Evolutionary conservation across 2,113 vertebrate species (phyloP).

Genomic region (Ictalurus punctatus): DNA sequence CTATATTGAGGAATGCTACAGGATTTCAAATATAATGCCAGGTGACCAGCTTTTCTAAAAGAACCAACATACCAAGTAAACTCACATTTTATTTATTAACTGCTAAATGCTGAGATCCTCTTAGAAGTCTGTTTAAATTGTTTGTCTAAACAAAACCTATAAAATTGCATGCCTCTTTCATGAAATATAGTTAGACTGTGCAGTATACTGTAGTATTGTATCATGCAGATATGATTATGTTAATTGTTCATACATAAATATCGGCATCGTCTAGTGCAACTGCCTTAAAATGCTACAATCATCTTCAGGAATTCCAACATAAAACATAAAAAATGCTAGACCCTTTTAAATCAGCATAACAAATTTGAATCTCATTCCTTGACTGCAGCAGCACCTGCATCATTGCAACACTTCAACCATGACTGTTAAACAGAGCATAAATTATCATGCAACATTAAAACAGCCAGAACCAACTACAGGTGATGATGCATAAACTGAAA

Average conservation of each 20-base stretch:
- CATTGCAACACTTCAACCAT: neutral
- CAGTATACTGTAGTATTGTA: neutral
- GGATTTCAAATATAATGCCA: neutral
- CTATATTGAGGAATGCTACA: neutral
- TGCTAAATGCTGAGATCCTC: neutral
- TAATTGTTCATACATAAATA: neutral
- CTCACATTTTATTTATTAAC: neutral
- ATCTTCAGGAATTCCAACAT: neutral
- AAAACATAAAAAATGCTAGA: neutral
- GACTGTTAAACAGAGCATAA: constrained; percentile 23
- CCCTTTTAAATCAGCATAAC: neutral
- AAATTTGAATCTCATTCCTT: neutral
- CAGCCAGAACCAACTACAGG: neutral
- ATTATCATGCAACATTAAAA: constrained; percentile 20
- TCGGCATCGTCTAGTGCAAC: too few relatives aligned
- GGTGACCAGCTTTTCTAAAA: neutral
- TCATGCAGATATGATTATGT: neutral
- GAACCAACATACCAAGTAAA: neutral
- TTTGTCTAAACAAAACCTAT: neutral
- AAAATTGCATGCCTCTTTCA: neutral
- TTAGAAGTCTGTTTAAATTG: neutral
- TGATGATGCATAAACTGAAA: constrained; percentile 17
- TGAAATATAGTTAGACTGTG: neutral
- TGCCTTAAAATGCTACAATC: neutral
- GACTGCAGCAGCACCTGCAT: neutral